Evolutionary conservation across 1,140 invertebrate genomes (phyloP).

Genomic region (Akabosia matsudoensis): DNA sequence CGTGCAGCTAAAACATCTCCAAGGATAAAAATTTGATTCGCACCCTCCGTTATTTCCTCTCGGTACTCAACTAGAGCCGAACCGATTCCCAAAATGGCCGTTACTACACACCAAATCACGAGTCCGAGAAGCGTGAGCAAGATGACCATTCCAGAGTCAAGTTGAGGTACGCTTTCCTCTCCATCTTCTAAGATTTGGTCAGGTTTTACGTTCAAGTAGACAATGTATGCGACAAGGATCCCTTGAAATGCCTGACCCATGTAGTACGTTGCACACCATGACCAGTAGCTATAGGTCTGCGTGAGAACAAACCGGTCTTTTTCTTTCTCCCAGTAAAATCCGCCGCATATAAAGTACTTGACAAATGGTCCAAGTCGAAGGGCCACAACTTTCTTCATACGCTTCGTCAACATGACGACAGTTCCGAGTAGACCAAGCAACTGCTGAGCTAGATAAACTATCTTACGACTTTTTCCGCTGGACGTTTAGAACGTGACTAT

Average conservation of each 20-base stretch:
- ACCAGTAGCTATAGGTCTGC: not conserved
- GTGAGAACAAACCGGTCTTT: not conserved
- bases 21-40: not conserved
- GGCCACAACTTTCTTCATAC: not conserved
- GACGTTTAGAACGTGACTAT: too few species aligned
- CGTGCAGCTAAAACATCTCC: not conserved
- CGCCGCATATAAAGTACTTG: not conserved
- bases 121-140: not conserved
- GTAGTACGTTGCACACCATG: not conserved
- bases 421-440: too few species aligned
- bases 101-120: not conserved
- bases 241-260: not conserved
- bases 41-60: not conserved
- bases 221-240: not conserved
- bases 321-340: not conserved
- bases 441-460: too few species aligned
- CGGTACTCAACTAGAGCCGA: not conserved
- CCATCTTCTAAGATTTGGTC: too few species aligned
- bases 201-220: not conserved
- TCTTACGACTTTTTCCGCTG: too few species aligned
- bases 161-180: too few species aligned
- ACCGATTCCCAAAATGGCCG: not conserved
- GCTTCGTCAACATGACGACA: not conserved
- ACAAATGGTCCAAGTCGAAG: not conserved
- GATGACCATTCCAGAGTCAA: not conserved